A percentile compares a stretch with the other conserved stretches of the same genome.
These are phyloP conservation scores for Ceratosolen solmsi DNA, from an alignment of 1,140 invertebrate species.

Conservation along the genomic window DNA sequence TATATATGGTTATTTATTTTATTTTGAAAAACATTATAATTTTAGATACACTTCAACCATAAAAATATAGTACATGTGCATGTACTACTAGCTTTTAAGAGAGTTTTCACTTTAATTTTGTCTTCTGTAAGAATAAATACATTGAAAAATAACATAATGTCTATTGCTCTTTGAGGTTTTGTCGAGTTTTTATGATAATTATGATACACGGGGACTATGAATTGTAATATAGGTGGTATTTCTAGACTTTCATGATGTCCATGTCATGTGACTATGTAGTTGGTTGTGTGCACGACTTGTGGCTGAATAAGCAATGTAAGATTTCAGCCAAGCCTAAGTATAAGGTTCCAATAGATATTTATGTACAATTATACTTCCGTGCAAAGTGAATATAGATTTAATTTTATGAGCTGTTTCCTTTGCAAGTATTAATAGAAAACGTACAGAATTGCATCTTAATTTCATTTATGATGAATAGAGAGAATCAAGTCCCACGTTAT, in stretches of 20 bases:
- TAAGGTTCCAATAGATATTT: slow-evolving; percentile 1
- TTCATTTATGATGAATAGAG: too few species aligned
- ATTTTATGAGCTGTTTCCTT: slow-evolving; percentile 33
- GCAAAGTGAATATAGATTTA: slow-evolving; percentile 5
- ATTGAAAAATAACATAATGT: too few species aligned
- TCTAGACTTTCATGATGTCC: slow-evolving; percentile 25
- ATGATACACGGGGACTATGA: slow-evolving; percentile 8
- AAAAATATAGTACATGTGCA: too few species aligned
- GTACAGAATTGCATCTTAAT: too few species aligned
- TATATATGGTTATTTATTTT: too few species aligned
- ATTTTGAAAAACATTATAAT: too few species aligned
- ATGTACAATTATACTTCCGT: slow-evolving; percentile 27
- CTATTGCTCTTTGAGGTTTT: slow-evolving; percentile 17
- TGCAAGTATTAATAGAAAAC: neutral
- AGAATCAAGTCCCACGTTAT: too few species aligned
- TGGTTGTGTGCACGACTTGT: neutral
- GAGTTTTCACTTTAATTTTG: too few species aligned
- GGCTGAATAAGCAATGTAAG: slow-evolving; percentile 24
- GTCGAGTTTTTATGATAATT: neutral
- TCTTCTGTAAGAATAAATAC: too few species aligned
- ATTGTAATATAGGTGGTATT: slow-evolving; percentile 20
- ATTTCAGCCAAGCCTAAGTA: neutral
- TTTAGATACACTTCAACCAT: too few species aligned
- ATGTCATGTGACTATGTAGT: neutral
- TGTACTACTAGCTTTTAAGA: too few species aligned